Evolutionary conservation across 2,888 invertebrate genomes (phyloP), one percentile per base, ranked within the genome.

Genomic region (Drosophila kanekoi): DNA sequence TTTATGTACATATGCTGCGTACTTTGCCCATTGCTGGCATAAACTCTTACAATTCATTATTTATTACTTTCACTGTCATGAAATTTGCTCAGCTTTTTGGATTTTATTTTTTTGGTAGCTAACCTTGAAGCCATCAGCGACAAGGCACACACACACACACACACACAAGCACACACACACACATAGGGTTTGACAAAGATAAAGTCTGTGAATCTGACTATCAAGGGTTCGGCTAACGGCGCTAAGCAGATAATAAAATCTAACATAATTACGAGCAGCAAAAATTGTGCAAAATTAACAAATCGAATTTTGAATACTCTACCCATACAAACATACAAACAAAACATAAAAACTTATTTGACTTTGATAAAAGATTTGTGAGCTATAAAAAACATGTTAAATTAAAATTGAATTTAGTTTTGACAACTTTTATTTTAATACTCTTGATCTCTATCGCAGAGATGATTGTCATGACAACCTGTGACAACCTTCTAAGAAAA

Each of bases 21-120:
- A 73, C 60, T 48, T 47, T 28, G 69, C 81, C 86, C 69, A 83
- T 84, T 82, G 84, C 85, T 63, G 60, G 68, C 69, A 69, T 84
- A 84, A 81, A 66, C 72, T 84, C 79, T 64, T 52, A 70, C 69
- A 85, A 84, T 87, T 84, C 89, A 84, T 89, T 84, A 84, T 84
- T 89, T 83, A 87, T 89, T 87, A 79, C 73, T 64, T 69, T 87
- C 64, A 63, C 83, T 80, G 85, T 71, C 81, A 83, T 80, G 77
- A 80, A 86, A 89, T 82, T 87, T 87, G 64, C 47, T 81, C 74
- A 71, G 79, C 70, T 67, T 81, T 80, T 58, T 57, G 51, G 44
- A 48, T 68, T 41, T 51, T 38, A 57, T 59, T 40, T 56, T 66
- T 64, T 72, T 54, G 57, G 79, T 32, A 67, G 67, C 58, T 58